phyloP scores from a whole-genome alignment of 2,113 vertebrate genomes.

The Pimephales promelas region DNA sequence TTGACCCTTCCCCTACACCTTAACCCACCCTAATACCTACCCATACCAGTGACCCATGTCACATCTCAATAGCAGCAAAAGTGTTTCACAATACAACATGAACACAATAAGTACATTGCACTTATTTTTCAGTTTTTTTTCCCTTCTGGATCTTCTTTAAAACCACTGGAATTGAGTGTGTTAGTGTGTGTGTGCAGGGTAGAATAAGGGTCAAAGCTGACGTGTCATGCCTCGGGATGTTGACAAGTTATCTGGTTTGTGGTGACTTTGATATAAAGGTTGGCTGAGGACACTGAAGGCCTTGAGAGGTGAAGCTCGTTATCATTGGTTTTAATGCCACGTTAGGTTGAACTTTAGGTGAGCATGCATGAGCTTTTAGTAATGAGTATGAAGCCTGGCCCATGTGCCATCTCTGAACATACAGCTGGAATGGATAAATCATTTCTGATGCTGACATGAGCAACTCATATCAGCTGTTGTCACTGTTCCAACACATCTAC shows the following conservation, averaged over 20 bases:
- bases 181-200: neutral
- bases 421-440: conserved; percentile 42
- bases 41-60: no score
- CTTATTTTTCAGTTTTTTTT: neutral
- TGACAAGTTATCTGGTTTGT: conserved; percentile 31
- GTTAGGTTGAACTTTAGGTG: conserved; percentile 18
- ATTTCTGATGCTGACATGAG: conserved; percentile 23
- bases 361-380: neutral
- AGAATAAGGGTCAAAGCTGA: conserved; percentile 1
- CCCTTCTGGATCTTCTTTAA: neutral
- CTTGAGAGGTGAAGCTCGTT: conserved; percentile 11
- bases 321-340: conserved; percentile 34
- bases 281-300: conserved; percentile 13
- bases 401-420: neutral
- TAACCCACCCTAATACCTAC: no score
- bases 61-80: no score
- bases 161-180: neutral
- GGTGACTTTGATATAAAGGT: conserved; percentile 37
- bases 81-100: no score
- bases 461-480: conserved; percentile 20
- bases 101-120: no score
- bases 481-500: conserved; percentile 5
- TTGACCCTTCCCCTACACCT: no score
- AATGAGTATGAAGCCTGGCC: neutral
- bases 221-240: conserved; percentile 4